These are phyloP conservation scores for Drosophila anomalipes DNA, from an alignment of 2,888 invertebrate species.

Conservation along the genomic window DNA sequence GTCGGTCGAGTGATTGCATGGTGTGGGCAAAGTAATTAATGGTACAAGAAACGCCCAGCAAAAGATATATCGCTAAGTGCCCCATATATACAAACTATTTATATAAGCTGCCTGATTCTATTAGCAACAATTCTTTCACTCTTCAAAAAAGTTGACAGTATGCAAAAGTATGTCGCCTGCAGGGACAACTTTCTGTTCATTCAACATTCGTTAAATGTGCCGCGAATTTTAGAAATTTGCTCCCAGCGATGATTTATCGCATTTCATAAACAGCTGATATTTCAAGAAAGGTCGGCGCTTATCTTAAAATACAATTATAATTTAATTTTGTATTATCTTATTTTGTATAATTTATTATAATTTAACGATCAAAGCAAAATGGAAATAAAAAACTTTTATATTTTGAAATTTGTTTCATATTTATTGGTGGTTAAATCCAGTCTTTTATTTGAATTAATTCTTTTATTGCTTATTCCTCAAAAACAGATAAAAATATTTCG, in stretches of 20 bases:
- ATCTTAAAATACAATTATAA: not conserved
- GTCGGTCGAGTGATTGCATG: not conserved
- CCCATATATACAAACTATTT: not conserved
- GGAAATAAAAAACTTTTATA: not conserved
- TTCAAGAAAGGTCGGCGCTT: not conserved
- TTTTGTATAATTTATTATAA: not conserved
- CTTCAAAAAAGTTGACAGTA: not conserved
- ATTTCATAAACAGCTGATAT: not conserved
- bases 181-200: not conserved
- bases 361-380: not conserved
- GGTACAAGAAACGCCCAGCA: not conserved
- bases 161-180: not conserved
- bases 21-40: not conserved
- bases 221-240: not conserved
- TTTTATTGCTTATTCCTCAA: not conserved
- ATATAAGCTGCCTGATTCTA: not conserved
- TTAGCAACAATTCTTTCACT: not conserved
- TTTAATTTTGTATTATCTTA: not conserved
- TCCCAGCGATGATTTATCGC: not conserved
- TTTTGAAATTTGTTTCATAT: not conserved
- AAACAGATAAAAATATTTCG: not conserved
- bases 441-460: not conserved
- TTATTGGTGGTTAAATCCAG: not conserved
- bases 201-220: not conserved
- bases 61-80: not conserved